Evolutionary conservation across 1,140 invertebrate species (phyloP).

Genomic region (Zaprionus davidi): DNA sequence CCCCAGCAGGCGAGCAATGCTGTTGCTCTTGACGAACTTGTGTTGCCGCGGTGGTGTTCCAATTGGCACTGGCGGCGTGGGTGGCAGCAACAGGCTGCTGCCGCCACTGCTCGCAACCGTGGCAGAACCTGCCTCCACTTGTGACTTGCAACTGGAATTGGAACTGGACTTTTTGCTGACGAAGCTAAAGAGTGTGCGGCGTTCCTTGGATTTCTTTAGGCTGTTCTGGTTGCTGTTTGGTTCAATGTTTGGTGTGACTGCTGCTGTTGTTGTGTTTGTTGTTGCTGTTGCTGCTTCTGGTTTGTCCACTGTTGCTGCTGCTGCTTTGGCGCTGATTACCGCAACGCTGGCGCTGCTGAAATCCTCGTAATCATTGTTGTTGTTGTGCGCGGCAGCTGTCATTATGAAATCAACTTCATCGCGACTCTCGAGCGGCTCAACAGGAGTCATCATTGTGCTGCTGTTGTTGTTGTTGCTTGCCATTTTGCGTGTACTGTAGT

Average conservation of each 20-base stretch:
- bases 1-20: slow-evolving; percentile 75
- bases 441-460: slow-evolving; percentile 22
- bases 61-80: slow-evolving; percentile 57
- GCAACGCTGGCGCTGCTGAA: slow-evolving; percentile 50
- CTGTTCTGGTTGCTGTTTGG: slow-evolving; percentile 62
- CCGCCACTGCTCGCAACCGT: not conserved
- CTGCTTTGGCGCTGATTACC: slow-evolving; percentile 58
- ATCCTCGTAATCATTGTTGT: slow-evolving; percentile 73
- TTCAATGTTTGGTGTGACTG: slow-evolving; percentile 74
- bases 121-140: slow-evolving; percentile 5
- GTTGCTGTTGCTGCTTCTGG: slow-evolving; percentile 45
- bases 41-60: slow-evolving; percentile 75
- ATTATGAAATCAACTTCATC: slow-evolving; percentile 72
- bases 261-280: slow-evolving; percentile 30
- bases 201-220: slow-evolving; percentile 67
- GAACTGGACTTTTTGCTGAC: slow-evolving; percentile 58
- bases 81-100: slow-evolving; percentile 20
- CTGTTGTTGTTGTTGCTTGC: slow-evolving; percentile 48
- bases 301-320: slow-evolving; percentile 19
- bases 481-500: slow-evolving; percentile 42
- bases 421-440: slow-evolving; percentile 34
- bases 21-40: slow-evolving; percentile 80
- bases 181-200: slow-evolving; percentile 67
- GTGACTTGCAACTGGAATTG: slow-evolving; percentile 34
- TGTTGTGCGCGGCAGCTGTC: slow-evolving; percentile 51